Evolutionary conservation across 2,888 invertebrate genomes (phyloP).

Genomic region (Metacarcinus magister): DNA sequence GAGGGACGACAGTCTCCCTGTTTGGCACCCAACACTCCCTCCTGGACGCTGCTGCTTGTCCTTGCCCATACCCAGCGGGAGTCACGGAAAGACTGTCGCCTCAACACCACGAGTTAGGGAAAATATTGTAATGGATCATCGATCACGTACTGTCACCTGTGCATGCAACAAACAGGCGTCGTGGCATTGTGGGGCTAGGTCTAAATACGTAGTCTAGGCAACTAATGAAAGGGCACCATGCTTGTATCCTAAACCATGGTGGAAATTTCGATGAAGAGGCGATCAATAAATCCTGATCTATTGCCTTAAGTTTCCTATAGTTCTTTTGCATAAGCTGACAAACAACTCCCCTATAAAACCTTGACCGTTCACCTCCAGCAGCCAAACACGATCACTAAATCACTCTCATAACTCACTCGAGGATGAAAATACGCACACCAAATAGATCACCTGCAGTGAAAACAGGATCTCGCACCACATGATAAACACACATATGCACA

Average conservation of each 20-base stretch:
- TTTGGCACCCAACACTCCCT: not conserved
- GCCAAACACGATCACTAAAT: conserved; percentile 11
- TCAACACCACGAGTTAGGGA: not conserved
- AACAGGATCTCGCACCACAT: not conserved
- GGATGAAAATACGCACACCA: not conserved
- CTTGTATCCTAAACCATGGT: not conserved
- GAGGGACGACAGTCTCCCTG: conserved; percentile 49
- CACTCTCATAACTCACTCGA: not conserved
- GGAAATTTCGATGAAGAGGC: not conserved
- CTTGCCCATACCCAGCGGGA: not conserved
- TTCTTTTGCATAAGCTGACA: conserved; percentile 15
- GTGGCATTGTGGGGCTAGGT: not conserved
- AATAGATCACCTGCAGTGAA: not conserved
- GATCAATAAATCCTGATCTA: not conserved
- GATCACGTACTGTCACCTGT: not conserved
- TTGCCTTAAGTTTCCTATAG: not conserved
- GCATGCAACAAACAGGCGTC: not conserved
- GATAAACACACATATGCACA: not conserved
- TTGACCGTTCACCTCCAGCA: not conserved
- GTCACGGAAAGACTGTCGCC: not conserved
- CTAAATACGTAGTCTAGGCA: not conserved
- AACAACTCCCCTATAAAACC: not conserved
- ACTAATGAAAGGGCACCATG: not conserved
- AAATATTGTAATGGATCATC: not conserved
- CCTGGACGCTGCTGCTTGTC: not conserved